Evolutionary conservation across 1,140 invertebrate genomes (phyloP), one percentile per base, ranked within the genome.

Genomic region (Drosophila parabipectinata): DNA sequence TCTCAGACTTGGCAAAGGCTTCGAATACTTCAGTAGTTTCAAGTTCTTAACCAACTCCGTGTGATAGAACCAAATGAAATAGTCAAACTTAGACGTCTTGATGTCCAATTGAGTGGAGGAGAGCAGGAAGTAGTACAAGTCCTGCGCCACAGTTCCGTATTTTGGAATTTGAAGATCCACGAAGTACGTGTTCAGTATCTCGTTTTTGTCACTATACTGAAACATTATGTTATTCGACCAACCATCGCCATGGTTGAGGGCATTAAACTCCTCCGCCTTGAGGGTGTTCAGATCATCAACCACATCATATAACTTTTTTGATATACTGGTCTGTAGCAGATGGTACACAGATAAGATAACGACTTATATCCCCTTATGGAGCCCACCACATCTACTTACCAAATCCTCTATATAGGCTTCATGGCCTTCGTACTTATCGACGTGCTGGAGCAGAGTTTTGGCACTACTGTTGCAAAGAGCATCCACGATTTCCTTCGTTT

Each of bases 181-280:
- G 1, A 91, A 74, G 41, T 64, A 82, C 0, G 74, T 77, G n/a
- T 88, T 72, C n/a, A 59, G 53, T 39, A 91, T 92, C 1, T 90
- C 91, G 1, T 77, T 54, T 0, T 48, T 61, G 0, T 69, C 66
- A 63, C 93, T 90, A 67, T 95, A 94, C 24, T 92, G 92, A 80
- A 95, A 95, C 72, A 95, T 82, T 81, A 95, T 94, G 72, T 95
- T 93, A 54, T 92, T 90, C 1, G 72, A 58, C 90, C 87, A 91
- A n/a, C 92, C 92, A 79, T 95, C 95, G 2, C 94, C 95, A 47
- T 95, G 95, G 75, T 93, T 94, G 9, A 95, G 83, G 0, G 94
- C 94, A 72, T 93, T 93, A 61, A 95, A 94, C n/a, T 93, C 93
- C 12, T 93, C 92, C 0, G 90, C 59, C 30, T 93, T 71, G 0